These are phyloP conservation scores for Alentia gelatinosa DNA, from an alignment of 2,888 invertebrate species.

Conservation along the genomic window DNA sequence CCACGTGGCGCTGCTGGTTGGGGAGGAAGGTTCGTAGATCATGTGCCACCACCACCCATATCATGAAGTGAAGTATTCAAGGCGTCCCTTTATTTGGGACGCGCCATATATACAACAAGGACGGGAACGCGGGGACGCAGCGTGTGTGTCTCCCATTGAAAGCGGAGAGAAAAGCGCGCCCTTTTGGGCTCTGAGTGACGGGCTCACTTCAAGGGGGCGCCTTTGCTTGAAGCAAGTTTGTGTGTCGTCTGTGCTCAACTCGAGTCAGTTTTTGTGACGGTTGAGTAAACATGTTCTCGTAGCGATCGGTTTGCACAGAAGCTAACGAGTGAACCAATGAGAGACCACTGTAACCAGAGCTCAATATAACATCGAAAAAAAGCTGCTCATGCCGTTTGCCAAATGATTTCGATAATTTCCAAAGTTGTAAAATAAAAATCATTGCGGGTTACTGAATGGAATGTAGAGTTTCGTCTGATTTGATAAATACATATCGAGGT, in stretches of 20 bases:
- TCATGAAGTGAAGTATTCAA: slow-evolving; percentile 5
- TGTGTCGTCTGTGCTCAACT: slow-evolving; percentile 29
- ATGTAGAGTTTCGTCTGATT: background rate
- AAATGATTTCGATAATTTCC: slow-evolving; percentile 17
- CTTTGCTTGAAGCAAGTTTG: slow-evolving; percentile 31
- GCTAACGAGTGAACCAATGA: slow-evolving; percentile 11
- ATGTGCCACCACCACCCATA: background rate
- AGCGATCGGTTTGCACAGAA: slow-evolving; percentile 42
- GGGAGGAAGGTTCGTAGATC: background rate
- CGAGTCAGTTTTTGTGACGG: background rate
- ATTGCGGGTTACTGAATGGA: background rate
- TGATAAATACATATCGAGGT: slow-evolving; percentile 12
- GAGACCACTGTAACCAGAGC: slow-evolving; percentile 19
- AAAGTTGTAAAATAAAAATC: slow-evolving; percentile 6
- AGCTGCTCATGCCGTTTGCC: slow-evolving; percentile 3
- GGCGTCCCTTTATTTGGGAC: background rate
- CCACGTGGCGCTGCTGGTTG: slow-evolving; percentile 14
- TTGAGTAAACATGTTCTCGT: slow-evolving; percentile 36
- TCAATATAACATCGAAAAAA: background rate
- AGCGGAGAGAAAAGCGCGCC: slow-evolving; percentile 32
- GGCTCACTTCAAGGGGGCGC: background rate
- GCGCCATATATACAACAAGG: background rate
- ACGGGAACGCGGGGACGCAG: background rate
- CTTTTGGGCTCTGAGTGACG: slow-evolving; percentile 17
- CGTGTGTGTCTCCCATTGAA: slow-evolving; percentile 11